phyloP scores from a whole-genome alignment of 2,888 invertebrate species.

The Stegana nigrithorax region DNA sequence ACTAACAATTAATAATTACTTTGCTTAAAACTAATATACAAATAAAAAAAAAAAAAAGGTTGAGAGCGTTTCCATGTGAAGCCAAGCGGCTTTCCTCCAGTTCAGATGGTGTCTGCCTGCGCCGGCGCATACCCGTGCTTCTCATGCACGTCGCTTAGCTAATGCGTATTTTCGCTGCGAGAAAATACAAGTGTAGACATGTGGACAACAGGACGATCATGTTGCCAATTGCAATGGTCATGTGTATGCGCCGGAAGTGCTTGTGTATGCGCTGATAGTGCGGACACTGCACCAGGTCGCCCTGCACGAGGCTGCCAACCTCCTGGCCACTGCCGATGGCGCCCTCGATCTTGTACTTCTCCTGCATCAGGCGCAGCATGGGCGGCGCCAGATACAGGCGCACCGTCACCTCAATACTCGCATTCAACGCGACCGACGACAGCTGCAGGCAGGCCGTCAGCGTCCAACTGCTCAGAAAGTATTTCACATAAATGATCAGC shows the following conservation, averaged over 20 bases:
- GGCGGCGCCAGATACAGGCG: slow-evolving; percentile 82
- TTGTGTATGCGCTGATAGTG: slow-evolving; percentile 82
- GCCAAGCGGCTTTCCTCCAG: too few species aligned
- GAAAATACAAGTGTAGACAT: slow-evolving; percentile 76
- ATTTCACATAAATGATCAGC: slow-evolving; percentile 74
- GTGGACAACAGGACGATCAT: slow-evolving; percentile 78
- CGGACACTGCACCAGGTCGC: slow-evolving; percentile 80
- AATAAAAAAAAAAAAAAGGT: too few species aligned
- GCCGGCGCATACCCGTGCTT: too few species aligned
- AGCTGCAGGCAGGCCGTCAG: slow-evolving; percentile 72
- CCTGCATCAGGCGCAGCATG: slow-evolving; percentile 78
- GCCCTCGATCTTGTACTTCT: slow-evolving; percentile 81
- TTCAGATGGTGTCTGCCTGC: too few species aligned
- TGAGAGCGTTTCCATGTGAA: too few species aligned
- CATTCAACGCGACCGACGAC: slow-evolving; percentile 57
- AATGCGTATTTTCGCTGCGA: slow-evolving; percentile 71
- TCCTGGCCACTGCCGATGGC: slow-evolving; percentile 83
- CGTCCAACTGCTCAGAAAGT: slow-evolving; percentile 71
- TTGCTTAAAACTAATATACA: too few species aligned
- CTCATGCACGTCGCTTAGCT: too few species aligned
- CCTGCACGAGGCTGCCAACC: slow-evolving; percentile 79
- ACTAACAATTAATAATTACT: too few species aligned
- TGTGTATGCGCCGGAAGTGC: slow-evolving; percentile 81
- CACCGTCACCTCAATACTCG: slow-evolving; percentile 78
- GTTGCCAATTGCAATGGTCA: slow-evolving; percentile 83